phyloP scores from a whole-genome alignment of 2,888 invertebrate species.

The Acleris emargana region DNA sequence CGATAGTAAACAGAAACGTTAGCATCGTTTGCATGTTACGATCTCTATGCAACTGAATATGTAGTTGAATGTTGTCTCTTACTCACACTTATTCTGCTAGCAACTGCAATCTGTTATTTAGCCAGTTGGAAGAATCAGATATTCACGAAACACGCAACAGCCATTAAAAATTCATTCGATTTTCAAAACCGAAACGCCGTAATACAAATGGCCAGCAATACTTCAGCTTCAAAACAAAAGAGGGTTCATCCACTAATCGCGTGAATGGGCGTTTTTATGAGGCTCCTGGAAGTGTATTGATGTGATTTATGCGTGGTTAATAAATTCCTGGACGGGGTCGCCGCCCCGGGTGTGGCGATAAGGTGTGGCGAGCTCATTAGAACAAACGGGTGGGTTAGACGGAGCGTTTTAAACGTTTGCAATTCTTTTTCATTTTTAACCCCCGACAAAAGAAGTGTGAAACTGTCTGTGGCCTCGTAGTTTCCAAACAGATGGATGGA shows the following conservation, averaged over 20 bases:
- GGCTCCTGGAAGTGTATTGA: slow-evolving; percentile 53
- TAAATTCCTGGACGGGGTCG: slow-evolving; percentile 68
- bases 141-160: background rate
- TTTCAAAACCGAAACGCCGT: slow-evolving; percentile 20
- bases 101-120: too few relatives aligned
- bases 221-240: slow-evolving; percentile 44
- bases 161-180: slow-evolving; percentile 7
- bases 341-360: slow-evolving; percentile 54
- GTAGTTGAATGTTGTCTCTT: too few relatives aligned
- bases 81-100: too few relatives aligned
- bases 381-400: slow-evolving; percentile 43
- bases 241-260: slow-evolving; percentile 41
- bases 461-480: too few relatives aligned
- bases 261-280: slow-evolving; percentile 48
- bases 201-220: slow-evolving; percentile 42
- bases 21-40: too few relatives aligned
- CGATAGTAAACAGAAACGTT: too few relatives aligned
- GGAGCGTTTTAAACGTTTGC: background rate
- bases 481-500: too few relatives aligned
- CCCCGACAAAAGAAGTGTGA: too few relatives aligned
- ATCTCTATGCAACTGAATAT: too few relatives aligned
- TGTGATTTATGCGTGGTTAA: slow-evolving; percentile 69
- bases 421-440: background rate
- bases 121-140: too few relatives aligned
- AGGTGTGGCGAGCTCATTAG: slow-evolving; percentile 57